These are phyloP conservation scores for Spinus pinus DNA, from an alignment of 2,797 vertebrate genomes.

Conservation along the genomic window DNA sequence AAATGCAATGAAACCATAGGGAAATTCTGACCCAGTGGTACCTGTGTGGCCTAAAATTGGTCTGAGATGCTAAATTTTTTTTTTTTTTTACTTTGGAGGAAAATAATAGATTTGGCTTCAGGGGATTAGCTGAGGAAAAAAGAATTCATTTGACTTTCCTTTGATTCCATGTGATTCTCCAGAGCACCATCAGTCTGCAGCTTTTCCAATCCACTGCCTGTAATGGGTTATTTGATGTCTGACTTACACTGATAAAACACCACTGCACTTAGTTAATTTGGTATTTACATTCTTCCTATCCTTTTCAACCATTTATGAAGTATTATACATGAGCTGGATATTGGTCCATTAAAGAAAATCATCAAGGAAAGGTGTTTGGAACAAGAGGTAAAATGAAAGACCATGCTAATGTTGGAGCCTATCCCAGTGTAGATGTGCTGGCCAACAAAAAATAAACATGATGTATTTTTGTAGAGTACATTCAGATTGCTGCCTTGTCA, in stretches of 20 bases:
- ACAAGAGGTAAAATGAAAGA: not conserved
- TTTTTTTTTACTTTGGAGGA: not conserved
- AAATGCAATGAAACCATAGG: not conserved
- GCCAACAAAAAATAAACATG: not conserved
- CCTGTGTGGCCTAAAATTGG: not conserved
- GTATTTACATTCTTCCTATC: not conserved
- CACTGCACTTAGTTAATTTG: not conserved
- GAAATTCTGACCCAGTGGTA: not conserved
- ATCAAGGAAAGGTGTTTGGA: not conserved
- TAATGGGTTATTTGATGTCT: not conserved
- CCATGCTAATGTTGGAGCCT: not conserved
- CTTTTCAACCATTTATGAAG: not conserved
- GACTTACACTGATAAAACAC: not conserved
- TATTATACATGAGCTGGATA: not conserved
- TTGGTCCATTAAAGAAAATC: not conserved
- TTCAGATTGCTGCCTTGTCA: not conserved
- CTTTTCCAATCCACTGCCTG: not conserved
- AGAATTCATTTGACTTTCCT: not conserved
- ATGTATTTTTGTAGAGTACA: not conserved
- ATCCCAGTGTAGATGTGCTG: not conserved
- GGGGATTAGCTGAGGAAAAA: not conserved
- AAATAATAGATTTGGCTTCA: not conserved
- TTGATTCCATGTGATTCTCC: not conserved
- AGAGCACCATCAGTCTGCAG: not conserved
- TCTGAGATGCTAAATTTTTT: not conserved